Base-by-base conservation (phyloP, 2,888 invertebrate genomes). In the Drosophila seclusa region DNA sequence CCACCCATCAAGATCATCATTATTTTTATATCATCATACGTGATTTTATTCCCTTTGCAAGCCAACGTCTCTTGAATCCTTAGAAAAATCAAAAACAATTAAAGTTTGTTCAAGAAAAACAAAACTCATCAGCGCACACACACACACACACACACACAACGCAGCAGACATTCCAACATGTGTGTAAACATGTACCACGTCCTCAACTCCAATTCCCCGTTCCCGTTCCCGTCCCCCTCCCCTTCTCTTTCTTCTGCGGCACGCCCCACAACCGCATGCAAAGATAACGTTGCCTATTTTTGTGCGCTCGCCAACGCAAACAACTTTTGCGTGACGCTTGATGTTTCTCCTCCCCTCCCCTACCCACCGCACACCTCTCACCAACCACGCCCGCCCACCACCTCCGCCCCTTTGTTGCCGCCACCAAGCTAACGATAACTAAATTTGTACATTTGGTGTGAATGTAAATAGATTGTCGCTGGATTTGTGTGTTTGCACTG, bases 401-500 rank as follows among this genome's bases (percentile, higher is more conserved):
- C 24, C 4, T 24, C 24, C 62, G n/a, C 29, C 36, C 11, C 48
- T 61, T 36, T 34, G 40, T 34, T 45, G 36, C 31, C 42, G 52
- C 55, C 60, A 42, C 32, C 73, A 80, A 76, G 63, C 68, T 70
- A 73, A 76, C 90, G 82, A 89, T 87, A 79, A 83, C 79, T 80
- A 89, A 89, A 90, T 83, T 90, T 87, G 83, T 87, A 90, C 86
- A 90, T 90, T 91, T 90, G 87, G 89, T 89, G 89, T 84, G 87
- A 88, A 88, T 91, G 90, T 90, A 92, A 91, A 91, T 91, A 91
- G 90, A 92, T 91, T 91, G 91, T 80, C 75, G 77, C 69, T 75
- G 76, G 80, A 76, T 77, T 73, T 91, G 87, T 90, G 83, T 87
- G 36, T 84, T 82, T 86, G 80, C 82, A 82, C 83, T 11, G 1